Evolutionary conservation across 2,113 vertebrate genomes (phyloP).

Genomic region (Pluvianellus socialis): DNA sequence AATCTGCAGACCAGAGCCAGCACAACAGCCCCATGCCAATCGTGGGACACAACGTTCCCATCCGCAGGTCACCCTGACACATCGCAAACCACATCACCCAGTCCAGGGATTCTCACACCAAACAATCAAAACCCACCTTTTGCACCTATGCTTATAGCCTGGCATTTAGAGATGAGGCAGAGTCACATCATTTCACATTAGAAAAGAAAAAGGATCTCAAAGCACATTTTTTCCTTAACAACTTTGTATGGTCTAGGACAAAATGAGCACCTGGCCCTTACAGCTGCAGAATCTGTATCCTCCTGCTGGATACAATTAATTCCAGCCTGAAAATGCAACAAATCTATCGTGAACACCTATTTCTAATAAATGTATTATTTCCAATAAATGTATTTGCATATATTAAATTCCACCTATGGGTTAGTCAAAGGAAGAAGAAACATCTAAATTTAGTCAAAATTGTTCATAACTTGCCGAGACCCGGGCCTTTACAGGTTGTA

Average conservation of each 20-base stretch:
- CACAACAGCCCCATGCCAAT: neutral
- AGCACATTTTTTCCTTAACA: neutral
- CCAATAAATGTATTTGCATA: neutral
- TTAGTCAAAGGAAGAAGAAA: neutral
- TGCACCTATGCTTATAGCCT: neutral
- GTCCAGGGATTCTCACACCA: neutral
- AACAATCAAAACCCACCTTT: neutral
- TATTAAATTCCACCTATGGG: neutral
- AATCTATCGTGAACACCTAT: neutral
- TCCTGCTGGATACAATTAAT: neutral
- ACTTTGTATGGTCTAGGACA: neutral
- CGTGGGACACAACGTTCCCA: accelerated
- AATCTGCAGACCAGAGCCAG: neutral
- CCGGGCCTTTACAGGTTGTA: neutral
- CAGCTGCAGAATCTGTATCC: neutral
- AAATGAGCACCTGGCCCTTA: neutral
- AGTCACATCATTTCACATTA: accelerated
- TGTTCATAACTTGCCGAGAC: neutral
- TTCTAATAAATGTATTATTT: neutral
- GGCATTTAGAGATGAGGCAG: neutral
- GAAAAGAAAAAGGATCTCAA: neutral
- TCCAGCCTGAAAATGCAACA: neutral
- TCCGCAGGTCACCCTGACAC: neutral
- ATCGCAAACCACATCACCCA: accelerated
- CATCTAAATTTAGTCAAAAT: neutral